Conservation (phyloP, 2,113 vertebrate species). For the Charina bottae region DNA sequence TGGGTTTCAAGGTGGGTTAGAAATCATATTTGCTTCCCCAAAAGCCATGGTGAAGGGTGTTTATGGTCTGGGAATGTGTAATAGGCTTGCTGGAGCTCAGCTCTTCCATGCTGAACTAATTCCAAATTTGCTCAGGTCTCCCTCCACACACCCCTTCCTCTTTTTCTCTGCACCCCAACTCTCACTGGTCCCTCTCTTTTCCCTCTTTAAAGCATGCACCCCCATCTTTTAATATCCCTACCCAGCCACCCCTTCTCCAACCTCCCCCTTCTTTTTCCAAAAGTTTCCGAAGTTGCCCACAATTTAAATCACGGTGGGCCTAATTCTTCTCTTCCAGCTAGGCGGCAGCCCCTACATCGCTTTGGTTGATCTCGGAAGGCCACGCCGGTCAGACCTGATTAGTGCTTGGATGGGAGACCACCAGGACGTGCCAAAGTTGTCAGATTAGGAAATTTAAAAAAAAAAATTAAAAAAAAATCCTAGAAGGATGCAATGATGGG, state of each 20-base stretch:
- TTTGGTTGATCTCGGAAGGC: background rate
- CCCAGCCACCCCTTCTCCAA: background rate
- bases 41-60: background rate
- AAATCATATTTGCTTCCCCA: rapidly evolving
- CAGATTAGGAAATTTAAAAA: too few relatives aligned
- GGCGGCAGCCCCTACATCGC: background rate
- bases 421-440: too few relatives aligned
- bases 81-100: too few relatives aligned
- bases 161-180: background rate
- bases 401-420: too few relatives aligned
- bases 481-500: too few relatives aligned
- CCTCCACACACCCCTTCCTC: background rate
- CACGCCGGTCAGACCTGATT: background rate
- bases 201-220: too few relatives aligned
- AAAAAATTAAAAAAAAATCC: too few relatives aligned
- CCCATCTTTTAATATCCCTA: too few relatives aligned
- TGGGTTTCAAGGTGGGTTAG: background rate
- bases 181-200: too few relatives aligned
- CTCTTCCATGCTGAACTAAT: too few relatives aligned
- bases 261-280: background rate
- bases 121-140: background rate
- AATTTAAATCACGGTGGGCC: background rate
- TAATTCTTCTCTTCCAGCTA: background rate
- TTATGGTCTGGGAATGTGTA: background rate
- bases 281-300: background rate